phyloP scores from a whole-genome alignment of 2,797 vertebrate genomes.

The Thaleichthys pacificus region DNA sequence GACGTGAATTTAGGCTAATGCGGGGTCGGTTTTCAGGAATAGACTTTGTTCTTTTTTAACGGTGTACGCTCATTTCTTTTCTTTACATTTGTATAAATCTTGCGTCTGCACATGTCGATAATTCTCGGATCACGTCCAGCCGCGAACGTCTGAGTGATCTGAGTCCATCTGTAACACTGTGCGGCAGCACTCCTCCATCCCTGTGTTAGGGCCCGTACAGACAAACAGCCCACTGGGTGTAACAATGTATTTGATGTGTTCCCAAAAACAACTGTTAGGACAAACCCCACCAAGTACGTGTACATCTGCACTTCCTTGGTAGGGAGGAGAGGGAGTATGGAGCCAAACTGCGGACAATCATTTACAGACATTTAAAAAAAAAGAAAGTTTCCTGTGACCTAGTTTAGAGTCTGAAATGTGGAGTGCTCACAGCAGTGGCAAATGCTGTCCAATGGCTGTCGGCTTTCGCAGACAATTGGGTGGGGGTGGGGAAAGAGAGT shows the following conservation, averaged over 20 bases:
- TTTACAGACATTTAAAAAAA: conserved; percentile 41
- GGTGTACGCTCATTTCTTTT: too few species aligned
- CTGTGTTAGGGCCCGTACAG: not conserved
- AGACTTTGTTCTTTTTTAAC: too few species aligned
- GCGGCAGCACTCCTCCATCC: not conserved
- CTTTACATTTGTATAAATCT: too few species aligned
- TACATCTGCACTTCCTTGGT: conserved; percentile 41
- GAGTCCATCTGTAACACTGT: not conserved
- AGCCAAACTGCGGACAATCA: conserved; percentile 41
- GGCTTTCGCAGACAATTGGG: conserved; percentile 51
- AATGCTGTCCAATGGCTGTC: conserved; percentile 62
- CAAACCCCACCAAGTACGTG: conserved; percentile 43
- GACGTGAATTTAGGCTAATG: too few species aligned
- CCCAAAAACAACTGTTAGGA: conserved; percentile 21
- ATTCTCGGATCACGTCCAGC: too few species aligned
- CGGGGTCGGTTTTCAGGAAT: too few species aligned
- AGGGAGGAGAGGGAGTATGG: conserved; percentile 35
- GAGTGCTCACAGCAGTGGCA: conserved; percentile 51
- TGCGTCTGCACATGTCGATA: too few species aligned
- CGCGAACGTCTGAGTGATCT: not conserved
- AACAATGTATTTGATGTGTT: not conserved
- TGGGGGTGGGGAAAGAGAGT: conserved; percentile 1
- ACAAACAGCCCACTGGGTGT: not conserved
- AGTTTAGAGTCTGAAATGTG: conserved; percentile 47
- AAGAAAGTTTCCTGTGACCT: conserved; percentile 63